Conservation (phyloP, 2,113 vertebrate genomes). For the Halcyon malimbica region DNA sequence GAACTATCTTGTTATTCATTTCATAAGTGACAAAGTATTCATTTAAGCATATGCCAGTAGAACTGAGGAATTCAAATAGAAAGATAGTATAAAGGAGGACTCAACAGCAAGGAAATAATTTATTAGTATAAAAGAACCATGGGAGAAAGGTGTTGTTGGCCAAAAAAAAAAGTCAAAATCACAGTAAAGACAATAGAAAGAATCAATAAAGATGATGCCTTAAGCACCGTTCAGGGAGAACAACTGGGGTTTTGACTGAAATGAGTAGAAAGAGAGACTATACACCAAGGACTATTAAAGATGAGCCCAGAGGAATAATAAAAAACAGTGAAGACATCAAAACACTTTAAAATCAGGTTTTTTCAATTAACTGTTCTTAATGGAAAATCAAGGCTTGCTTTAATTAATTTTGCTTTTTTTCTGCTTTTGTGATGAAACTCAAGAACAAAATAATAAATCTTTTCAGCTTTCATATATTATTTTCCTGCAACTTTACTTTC, state of each 20-base stretch:
- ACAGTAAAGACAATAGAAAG: not conserved
- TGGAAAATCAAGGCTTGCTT: not conserved
- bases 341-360: not conserved
- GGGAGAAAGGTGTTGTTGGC: not conserved
- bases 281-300: not conserved
- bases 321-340: not conserved
- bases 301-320: not conserved
- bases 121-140: not conserved
- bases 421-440: not conserved
- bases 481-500: not conserved
- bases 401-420: not conserved
- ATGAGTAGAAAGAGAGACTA: not conserved
- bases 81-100: not conserved
- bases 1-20: not conserved
- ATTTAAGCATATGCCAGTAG: not conserved
- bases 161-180: not conserved
- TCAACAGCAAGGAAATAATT: not conserved
- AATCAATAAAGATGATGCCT: not conserved
- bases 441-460: not conserved
- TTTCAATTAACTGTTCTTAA: not conserved
- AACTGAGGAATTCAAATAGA: not conserved
- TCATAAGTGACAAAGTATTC: not conserved
- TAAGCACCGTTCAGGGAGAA: not conserved
- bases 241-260: not conserved
- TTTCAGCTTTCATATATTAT: not conserved